Evolutionary conservation across 2,113 vertebrate genomes (phyloP), one percentile per base, ranked within the genome.

Genomic region (Varanus komodoensis): DNA sequence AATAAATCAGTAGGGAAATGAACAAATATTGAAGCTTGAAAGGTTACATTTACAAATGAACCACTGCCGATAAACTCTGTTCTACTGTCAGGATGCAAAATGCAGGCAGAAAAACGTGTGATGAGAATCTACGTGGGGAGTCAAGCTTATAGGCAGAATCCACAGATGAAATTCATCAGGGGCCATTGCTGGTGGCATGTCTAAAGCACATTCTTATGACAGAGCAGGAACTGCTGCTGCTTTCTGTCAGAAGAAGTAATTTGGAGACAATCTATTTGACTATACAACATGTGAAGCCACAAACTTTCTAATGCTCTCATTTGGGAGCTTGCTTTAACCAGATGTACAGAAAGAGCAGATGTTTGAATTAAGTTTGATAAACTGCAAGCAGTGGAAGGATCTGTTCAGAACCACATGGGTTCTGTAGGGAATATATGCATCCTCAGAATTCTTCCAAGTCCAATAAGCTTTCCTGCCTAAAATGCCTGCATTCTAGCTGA

Each of bases 41-140:
- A 95, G 69, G 89, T 91, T 54, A 91, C 21, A 77, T 6, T 93
- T 88, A 94, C 80, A 88, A 86, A 86, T 52, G 84, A 95, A 91
- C 82, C 91, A 0, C 0, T 90, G 92, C 87, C 91, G 93, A 87
- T 64, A 79, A 93, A 74, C 67, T 29, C 1, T 6, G 14, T 82
- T 89, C n/a, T 71, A 32, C 0, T 85, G 87, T 91, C 91, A 90
- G 91, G 57, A 79, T 6, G 27, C 0, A 32, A 48, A 85, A 89
- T 86, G 8, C 23, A 19, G 38, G 84, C n/a, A 32, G 61, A 64
- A 52, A 32, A 5, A 44, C 0, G 34, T 8, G 84, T 77, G 84
- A 79, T 8, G 0, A 0, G 68, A 80, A 69, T 84, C 4, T 64
- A 25, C 38, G 0, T 48, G 0, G 86, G 29, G 75, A 89, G 78